Percentiles rank a stretch among this genome's conserved stretches.
Evolutionary conservation across 23 tunicate species (phyloP).

Genomic region (Clavelina lepadiformis): DNA sequence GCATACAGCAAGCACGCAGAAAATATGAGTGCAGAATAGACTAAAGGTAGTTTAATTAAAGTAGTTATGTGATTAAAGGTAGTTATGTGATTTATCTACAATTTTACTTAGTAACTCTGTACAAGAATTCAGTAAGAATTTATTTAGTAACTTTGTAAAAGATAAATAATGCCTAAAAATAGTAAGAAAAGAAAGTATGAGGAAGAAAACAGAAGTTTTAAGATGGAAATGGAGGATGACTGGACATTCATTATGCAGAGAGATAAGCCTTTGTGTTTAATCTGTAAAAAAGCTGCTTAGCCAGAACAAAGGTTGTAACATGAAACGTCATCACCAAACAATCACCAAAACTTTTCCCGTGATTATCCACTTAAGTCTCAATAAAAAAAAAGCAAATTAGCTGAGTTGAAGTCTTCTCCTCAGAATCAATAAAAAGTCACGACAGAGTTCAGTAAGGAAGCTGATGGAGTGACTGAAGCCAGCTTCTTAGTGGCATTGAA

Average conservation of each 20-base stretch:
- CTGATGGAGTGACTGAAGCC: slow-evolving; percentile 2
- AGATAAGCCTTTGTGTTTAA: slow-evolving; percentile 18
- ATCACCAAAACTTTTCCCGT: slow-evolving; percentile 14
- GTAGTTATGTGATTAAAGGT: too few species aligned
- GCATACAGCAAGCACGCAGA: too few species aligned
- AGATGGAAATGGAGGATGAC: background rate
- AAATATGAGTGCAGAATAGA: too few species aligned
- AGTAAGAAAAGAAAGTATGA: slow-evolving; percentile 10
- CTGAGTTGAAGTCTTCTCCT: slow-evolving; percentile 7
- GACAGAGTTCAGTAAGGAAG: slow-evolving; percentile 7
- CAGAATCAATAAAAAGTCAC: background rate
- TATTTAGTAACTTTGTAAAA: slow-evolving; percentile 3
- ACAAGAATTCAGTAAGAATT: too few species aligned
- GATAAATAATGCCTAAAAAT: slow-evolving; percentile 6
- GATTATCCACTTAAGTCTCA: slow-evolving; percentile 4
- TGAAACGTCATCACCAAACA: slow-evolving; percentile 9
- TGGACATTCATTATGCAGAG: slow-evolving; percentile 9
- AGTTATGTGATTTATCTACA: too few species aligned
- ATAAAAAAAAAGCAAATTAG: slow-evolving; percentile 13
- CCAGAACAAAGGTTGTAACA: slow-evolving; percentile 14
- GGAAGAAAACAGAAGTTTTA: slow-evolving; percentile 12
- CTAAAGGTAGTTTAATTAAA: too few species aligned
- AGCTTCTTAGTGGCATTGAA: slow-evolving; percentile 6
- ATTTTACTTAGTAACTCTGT: too few species aligned
- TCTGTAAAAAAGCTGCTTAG: slow-evolving; percentile 2